Evolutionary conservation across 2,888 invertebrate species (phyloP).

Genomic region (Gryllus longicercus): DNA sequence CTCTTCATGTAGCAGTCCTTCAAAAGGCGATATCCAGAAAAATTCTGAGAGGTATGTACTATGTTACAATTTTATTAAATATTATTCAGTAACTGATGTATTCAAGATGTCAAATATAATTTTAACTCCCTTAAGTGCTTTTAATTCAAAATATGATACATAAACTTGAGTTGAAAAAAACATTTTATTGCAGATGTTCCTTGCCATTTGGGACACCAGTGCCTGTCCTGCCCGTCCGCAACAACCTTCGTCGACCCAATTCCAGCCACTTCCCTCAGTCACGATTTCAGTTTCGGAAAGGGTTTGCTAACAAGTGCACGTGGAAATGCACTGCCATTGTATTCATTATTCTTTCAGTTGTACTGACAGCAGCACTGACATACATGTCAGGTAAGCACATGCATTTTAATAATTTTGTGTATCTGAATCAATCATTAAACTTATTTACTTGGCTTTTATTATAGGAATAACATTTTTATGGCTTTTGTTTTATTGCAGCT

Average conservation of each 20-base stretch:
- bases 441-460: not conserved
- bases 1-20: conserved; percentile 84
- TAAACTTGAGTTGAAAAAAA: conserved; percentile 45
- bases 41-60: conserved; percentile 52
- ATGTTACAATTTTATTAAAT: not conserved
- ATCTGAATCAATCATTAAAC: too few species aligned
- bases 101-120: too few species aligned
- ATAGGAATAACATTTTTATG: conserved; percentile 24
- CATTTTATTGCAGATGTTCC: conserved; percentile 60
- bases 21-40: conserved; percentile 62
- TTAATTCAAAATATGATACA: too few species aligned
- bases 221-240: conserved; percentile 72
- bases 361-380: conserved; percentile 76
- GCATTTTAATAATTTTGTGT: too few species aligned
- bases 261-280: conserved; percentile 70
- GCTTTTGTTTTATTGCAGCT: conserved; percentile 51
- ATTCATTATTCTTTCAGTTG: conserved; percentile 77
- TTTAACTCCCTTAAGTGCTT: too few species aligned
- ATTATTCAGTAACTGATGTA: too few species aligned
- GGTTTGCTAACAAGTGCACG: conserved; percentile 78
- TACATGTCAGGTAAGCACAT: conserved; percentile 75
- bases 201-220: conserved; percentile 57
- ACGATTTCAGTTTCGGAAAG: conserved; percentile 83
- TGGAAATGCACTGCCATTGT: conserved; percentile 91
- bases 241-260: conserved; percentile 62